These are phyloP conservation scores for Drosophila saltans DNA, from an alignment of 1,140 invertebrate species.

Conservation along the genomic window DNA sequence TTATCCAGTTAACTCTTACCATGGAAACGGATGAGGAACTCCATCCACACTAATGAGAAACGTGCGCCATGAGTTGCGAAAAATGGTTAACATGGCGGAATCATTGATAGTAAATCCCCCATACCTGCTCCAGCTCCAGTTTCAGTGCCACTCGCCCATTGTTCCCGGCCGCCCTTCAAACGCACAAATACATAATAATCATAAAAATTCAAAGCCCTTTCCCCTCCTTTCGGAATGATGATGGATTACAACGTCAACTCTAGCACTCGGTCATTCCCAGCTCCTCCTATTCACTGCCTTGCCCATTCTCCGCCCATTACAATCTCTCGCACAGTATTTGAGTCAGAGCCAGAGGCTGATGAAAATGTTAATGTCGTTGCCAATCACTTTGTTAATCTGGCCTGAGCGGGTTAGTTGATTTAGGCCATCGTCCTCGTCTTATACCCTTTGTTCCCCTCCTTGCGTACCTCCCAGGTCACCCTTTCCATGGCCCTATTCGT, in stretches of 20 bases:
- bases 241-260: slow-evolving; percentile 72
- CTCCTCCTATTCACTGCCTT: neutral
- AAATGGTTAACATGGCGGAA: slow-evolving; percentile 67
- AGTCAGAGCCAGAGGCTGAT: slow-evolving; percentile 62
- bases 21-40: slow-evolving; percentile 10
- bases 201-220: slow-evolving; percentile 76
- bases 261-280: neutral
- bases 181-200: slow-evolving; percentile 69
- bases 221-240: slow-evolving; percentile 55
- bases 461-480: no score
- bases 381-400: slow-evolving; percentile 77
- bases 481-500: neutral
- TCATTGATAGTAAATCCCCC: slow-evolving; percentile 47
- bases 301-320: neutral
- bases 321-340: slow-evolving; percentile 22
- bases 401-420: slow-evolving; percentile 64
- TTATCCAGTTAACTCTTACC: slow-evolving; percentile 24
- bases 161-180: slow-evolving; percentile 26
- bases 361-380: slow-evolving; percentile 81
- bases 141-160: slow-evolving; percentile 19
- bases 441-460: neutral
- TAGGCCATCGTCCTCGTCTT: slow-evolving; percentile 17
- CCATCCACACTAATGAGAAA: slow-evolving; percentile 69
- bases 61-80: slow-evolving; percentile 70
- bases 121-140: neutral